These are phyloP conservation scores for Mustela erminea DNA, from an alignment of 2,797 vertebrate genomes.

Conservation along the genomic window DNA sequence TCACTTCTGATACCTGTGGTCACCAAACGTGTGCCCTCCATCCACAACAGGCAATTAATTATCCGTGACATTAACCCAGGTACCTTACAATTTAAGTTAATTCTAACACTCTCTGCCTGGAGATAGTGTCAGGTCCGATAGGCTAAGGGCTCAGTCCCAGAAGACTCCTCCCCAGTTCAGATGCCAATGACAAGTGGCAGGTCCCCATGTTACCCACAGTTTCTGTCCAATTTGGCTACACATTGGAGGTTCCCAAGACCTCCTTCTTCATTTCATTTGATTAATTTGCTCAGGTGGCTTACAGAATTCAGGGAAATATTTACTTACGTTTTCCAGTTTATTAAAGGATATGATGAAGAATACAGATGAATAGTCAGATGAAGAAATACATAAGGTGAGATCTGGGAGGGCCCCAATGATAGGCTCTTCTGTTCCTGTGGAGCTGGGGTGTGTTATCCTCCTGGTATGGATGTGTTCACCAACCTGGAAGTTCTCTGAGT, in stretches of 20 bases:
- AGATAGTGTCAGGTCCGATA: background rate
- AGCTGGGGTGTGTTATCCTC: background rate
- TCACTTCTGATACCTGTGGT: background rate
- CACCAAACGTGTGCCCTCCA: background rate
- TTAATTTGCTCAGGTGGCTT: background rate
- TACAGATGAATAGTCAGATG: background rate
- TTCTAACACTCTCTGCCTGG: background rate
- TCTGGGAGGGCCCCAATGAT: background rate
- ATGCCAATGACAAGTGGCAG: background rate
- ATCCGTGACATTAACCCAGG: background rate
- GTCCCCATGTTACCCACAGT: background rate
- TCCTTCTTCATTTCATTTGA: background rate
- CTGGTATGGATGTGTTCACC: background rate
- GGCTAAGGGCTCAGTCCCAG: background rate
- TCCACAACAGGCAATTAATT: background rate
- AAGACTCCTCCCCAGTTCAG: background rate
- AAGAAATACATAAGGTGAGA: background rate
- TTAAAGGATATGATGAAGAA: background rate
- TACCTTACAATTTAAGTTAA: background rate
- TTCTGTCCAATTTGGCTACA: background rate
- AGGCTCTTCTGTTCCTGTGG: background rate
- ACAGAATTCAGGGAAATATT: background rate
- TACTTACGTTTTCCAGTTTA: background rate
- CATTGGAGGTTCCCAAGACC: background rate
- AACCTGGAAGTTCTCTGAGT: background rate